phyloP scores from a whole-genome alignment of 2,113 vertebrate species.

The Cacatua alba region DNA sequence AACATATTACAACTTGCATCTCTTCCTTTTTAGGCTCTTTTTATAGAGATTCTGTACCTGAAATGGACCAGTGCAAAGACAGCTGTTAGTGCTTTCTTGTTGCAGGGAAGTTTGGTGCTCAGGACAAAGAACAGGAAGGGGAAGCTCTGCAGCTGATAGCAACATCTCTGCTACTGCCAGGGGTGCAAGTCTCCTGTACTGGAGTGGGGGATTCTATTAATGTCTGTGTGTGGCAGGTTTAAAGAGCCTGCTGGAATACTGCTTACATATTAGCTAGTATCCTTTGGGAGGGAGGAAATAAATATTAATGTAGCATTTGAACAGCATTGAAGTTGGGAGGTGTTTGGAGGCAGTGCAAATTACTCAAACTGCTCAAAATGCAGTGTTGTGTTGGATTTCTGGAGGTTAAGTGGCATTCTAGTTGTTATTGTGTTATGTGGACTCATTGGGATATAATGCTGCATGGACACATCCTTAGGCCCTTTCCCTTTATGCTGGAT shows the following conservation, averaged over 20 bases:
- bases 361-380: not conserved
- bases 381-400: not conserved
- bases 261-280: not conserved
- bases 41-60: not conserved
- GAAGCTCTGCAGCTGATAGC: not conserved
- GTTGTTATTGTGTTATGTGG: not conserved
- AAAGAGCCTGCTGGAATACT: not conserved
- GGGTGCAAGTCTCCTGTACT: not conserved
- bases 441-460: not conserved
- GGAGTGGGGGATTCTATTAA: not conserved
- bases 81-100: not conserved
- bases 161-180: not conserved
- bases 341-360: not conserved
- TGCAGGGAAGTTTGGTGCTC: not conserved
- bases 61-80: not conserved
- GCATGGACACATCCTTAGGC: not conserved
- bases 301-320: not conserved
- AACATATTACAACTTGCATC: not conserved
- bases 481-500: not conserved
- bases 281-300: not conserved
- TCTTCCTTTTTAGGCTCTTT: conserved; percentile 36
- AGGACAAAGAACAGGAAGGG: not conserved
- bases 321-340: not conserved
- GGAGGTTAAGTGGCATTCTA: not conserved
- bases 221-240: not conserved